phyloP scores from a whole-genome alignment of 1,140 invertebrate genomes.

The Antheraea pernyi region DNA sequence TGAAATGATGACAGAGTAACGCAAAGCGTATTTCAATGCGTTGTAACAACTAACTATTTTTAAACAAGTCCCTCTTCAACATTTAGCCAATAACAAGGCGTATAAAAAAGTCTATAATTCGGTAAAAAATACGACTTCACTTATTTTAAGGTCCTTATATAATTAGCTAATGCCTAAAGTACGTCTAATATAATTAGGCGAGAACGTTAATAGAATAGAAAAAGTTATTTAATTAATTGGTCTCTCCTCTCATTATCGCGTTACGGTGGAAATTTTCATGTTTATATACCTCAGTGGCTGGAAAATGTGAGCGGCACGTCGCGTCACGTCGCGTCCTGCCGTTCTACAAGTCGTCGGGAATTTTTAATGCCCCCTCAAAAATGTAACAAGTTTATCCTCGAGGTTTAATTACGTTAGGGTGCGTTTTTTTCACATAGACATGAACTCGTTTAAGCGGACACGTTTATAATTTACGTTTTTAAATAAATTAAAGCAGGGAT shows the following conservation, averaged over 20 bases:
- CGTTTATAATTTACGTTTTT: slow-evolving; percentile 2
- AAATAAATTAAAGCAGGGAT: background rate
- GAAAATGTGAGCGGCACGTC: slow-evolving; percentile 29
- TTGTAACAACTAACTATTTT: too few relatives aligned
- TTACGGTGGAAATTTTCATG: slow-evolving; percentile 23
- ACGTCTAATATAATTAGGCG: slow-evolving; percentile 10
- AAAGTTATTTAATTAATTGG: slow-evolving; percentile 27
- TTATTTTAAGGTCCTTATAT: background rate
- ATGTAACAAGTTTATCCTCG: slow-evolving; percentile 37
- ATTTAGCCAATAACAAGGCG: background rate
- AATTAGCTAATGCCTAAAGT: slow-evolving; percentile 7
- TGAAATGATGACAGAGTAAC: too few relatives aligned
- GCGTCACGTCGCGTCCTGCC: slow-evolving; percentile 1
- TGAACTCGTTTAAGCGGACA: slow-evolving; percentile 12
- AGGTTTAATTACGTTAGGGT: slow-evolving; percentile 30
- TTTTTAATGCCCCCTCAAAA: slow-evolving; percentile 33
- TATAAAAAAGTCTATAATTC: background rate
- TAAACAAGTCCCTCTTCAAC: too few relatives aligned
- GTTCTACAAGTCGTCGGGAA: slow-evolving; percentile 30
- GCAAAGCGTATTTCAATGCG: too few relatives aligned
- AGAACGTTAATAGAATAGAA: slow-evolving; percentile 9
- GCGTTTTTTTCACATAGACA: slow-evolving; percentile 16
- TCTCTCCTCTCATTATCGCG: slow-evolving; percentile 26
- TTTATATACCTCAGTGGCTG: slow-evolving; percentile 18
- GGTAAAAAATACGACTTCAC: background rate